These are phyloP conservation scores for Tetramorium bicarinatum DNA, from an alignment of 2,888 invertebrate species.

Conservation along the genomic window DNA sequence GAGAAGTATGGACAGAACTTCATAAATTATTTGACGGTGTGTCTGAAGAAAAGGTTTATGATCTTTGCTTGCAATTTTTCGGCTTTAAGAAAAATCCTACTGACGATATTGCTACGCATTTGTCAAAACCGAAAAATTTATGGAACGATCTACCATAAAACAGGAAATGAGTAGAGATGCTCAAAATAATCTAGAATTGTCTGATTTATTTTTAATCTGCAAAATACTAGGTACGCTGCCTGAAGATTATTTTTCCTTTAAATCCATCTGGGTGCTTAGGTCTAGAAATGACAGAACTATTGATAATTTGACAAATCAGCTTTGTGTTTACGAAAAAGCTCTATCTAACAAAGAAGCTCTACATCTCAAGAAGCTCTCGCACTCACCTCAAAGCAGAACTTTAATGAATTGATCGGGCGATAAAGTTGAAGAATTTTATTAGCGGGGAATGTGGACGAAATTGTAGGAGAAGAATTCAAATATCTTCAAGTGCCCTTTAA, in stretches of 20 bases:
- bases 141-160: no score
- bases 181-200: not conserved
- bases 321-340: not conserved
- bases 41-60: not conserved
- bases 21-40: not conserved
- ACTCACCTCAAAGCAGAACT: not conserved
- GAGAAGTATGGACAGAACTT: not conserved
- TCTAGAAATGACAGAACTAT: not conserved
- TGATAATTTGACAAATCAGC: not conserved
- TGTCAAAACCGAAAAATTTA: not conserved
- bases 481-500: constrained; percentile 17
- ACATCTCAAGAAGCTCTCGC: not conserved
- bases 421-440: constrained; percentile 22
- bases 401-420: not conserved
- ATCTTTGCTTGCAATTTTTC: not conserved
- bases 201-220: not conserved
- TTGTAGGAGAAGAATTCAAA: constrained; percentile 25
- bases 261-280: not conserved
- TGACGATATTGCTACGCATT: not conserved
- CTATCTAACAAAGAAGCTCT: not conserved
- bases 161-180: not conserved
- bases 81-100: not conserved
- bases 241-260: not conserved
- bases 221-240: not conserved
- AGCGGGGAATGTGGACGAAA: constrained; percentile 5